These are phyloP conservation scores for Leguminivora glycinivorella DNA, from an alignment of 1,140 invertebrate species.

Conservation along the genomic window DNA sequence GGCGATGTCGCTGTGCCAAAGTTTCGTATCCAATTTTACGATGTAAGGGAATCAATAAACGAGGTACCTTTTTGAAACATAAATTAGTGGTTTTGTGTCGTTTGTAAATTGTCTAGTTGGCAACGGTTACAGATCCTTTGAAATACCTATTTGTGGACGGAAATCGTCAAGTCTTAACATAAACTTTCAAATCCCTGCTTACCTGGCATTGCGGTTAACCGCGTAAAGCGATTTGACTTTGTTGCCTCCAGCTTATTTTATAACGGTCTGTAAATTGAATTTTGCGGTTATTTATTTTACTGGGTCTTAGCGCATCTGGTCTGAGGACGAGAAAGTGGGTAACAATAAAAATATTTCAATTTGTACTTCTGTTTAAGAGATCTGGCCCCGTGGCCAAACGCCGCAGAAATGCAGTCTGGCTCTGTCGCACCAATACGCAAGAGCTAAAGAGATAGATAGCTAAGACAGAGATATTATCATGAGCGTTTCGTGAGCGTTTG, in stretches of 20 bases:
- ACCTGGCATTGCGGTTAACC: constrained; percentile 74
- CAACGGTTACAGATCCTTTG: constrained; percentile 53
- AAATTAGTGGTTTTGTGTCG: no score
- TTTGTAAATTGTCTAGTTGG: no score
- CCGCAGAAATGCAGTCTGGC: no score
- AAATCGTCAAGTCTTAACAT: constrained; percentile 59
- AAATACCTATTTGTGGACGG: constrained; percentile 65
- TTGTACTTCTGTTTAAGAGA: neutral
- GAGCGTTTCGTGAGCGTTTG: no score
- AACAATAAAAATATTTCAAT: constrained; percentile 8
- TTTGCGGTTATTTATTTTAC: constrained; percentile 77
- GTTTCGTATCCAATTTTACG: no score
- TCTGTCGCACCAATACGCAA: no score
- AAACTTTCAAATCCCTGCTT: constrained; percentile 70
- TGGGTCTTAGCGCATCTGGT: constrained; percentile 46
- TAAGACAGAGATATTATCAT: no score
- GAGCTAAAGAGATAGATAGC: no score
- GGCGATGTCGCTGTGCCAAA: no score
- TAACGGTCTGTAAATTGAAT: constrained; percentile 77
- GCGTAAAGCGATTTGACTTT: constrained; percentile 75
- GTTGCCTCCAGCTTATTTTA: constrained; percentile 72
- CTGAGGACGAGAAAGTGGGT: constrained; percentile 24
- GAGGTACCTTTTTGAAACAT: no score
- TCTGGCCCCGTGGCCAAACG: no score
- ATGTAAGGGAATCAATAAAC: no score